phyloP scores from a whole-genome alignment of 2,797 vertebrate species.

The Mus spretus region DNA sequence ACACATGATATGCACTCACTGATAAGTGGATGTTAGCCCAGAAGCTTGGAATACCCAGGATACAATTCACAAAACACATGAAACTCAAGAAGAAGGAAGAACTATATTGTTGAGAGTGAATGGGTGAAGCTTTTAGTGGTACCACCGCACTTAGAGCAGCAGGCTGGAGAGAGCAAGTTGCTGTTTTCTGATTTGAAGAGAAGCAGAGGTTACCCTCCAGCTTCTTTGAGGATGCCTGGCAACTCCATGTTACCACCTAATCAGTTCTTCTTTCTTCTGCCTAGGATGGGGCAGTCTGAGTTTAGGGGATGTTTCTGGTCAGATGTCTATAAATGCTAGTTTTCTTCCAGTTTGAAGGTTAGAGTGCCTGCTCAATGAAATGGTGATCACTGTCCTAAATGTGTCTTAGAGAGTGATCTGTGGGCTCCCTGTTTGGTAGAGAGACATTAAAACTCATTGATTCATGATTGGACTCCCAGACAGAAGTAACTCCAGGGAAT shows the following conservation, averaged over 20 bases:
- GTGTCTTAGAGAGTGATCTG: background rate
- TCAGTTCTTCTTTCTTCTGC: background rate
- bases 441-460: background rate
- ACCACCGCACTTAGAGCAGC: background rate
- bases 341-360: conserved; percentile 9
- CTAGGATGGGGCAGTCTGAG: background rate
- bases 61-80: too few species aligned
- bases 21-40: too few species aligned
- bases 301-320: background rate
- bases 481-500: background rate
- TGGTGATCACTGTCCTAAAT: background rate
- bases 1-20: too few species aligned
- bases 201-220: fast-evolving
- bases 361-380: background rate
- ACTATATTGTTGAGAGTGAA: background rate
- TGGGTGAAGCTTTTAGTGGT: background rate
- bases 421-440: background rate
- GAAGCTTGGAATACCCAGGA: too few species aligned
- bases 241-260: background rate
- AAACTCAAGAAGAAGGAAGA: too few species aligned
- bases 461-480: background rate
- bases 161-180: background rate
- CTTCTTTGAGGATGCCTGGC: too few species aligned
- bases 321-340: background rate
- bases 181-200: background rate